These are phyloP conservation scores for Malurus elegans DNA, from an alignment of 2,113 vertebrate species.

Conservation along the genomic window DNA sequence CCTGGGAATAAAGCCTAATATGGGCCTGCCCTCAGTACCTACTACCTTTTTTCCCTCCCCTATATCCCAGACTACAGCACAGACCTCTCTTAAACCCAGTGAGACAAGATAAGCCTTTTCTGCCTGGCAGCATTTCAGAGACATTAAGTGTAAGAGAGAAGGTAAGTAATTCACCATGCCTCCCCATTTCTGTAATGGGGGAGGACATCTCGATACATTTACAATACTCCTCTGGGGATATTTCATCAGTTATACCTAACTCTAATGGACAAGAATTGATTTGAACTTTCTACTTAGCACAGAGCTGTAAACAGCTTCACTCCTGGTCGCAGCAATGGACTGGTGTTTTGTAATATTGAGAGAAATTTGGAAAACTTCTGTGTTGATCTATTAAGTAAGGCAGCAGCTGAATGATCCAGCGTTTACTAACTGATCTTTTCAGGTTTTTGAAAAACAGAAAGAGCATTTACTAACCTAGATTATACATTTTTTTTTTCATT, in stretches of 20 bases:
- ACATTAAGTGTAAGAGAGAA: slow-evolving; percentile 81
- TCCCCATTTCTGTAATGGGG: slow-evolving; percentile 81
- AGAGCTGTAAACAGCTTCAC: slow-evolving; percentile 80
- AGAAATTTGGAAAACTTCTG: slow-evolving; percentile 75
- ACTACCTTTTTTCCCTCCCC: background rate
- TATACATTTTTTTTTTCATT: slow-evolving; percentile 30
- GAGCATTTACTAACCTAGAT: slow-evolving; percentile 54
- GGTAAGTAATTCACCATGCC: slow-evolving; percentile 80
- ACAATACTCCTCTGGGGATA: slow-evolving; percentile 81
- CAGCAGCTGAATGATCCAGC: slow-evolving; percentile 54
- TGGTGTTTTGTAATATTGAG: slow-evolving; percentile 77
- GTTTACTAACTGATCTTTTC: slow-evolving; percentile 49
- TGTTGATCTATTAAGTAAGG: slow-evolving; percentile 48
- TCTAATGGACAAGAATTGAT: slow-evolving; percentile 88
- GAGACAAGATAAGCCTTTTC: slow-evolving; percentile 74
- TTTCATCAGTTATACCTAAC: slow-evolving; percentile 85
- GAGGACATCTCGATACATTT: slow-evolving; percentile 82
- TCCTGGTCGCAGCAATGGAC: slow-evolving; percentile 70
- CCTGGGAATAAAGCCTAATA: background rate
- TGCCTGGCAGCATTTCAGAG: slow-evolving; percentile 77
- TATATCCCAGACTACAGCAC: slow-evolving; percentile 48
- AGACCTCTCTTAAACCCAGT: slow-evolving; percentile 64
- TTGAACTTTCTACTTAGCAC: slow-evolving; percentile 83
- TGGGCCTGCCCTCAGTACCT: background rate
- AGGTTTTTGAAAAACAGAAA: slow-evolving; percentile 62